Percentiles rank a stretch among this genome's conserved stretches.
These are phyloP conservation scores for Seriola dumerili DNA, from an alignment of 2,113 vertebrate genomes.

Conservation along the genomic window DNA sequence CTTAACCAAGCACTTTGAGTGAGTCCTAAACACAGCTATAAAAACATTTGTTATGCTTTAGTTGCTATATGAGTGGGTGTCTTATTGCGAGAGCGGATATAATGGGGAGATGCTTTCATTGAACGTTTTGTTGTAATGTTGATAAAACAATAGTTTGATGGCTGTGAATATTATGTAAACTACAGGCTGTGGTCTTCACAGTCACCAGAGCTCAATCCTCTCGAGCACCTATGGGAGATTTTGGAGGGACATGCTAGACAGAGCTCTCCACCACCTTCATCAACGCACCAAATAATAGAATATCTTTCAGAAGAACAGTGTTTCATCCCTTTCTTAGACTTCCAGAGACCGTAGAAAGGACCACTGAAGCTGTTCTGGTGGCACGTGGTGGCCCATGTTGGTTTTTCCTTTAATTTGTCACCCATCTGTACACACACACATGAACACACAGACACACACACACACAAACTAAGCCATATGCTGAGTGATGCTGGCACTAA, in stretches of 20 bases:
- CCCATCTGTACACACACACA: slow-evolving; percentile 22
- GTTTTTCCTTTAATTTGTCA: slow-evolving; percentile 16
- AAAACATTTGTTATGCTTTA: background rate
- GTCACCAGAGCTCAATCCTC: background rate
- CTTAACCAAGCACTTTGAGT: background rate
- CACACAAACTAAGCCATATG: slow-evolving; percentile 53
- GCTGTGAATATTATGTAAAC: background rate
- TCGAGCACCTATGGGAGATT: background rate
- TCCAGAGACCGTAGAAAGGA: background rate
- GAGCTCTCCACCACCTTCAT: background rate
- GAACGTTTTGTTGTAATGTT: background rate
- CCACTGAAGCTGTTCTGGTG: background rate
- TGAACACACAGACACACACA: slow-evolving; percentile 11
- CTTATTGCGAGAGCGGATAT: background rate
- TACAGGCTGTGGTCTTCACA: background rate
- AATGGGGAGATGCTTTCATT: background rate
- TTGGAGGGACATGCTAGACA: background rate
- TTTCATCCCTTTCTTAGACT: background rate
- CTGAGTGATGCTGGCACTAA: slow-evolving; percentile 59
- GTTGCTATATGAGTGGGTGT: background rate
- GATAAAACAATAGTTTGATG: background rate
- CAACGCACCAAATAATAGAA: background rate
- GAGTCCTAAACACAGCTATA: background rate
- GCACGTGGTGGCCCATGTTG: background rate
- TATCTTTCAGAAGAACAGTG: background rate